A percentile compares a stretch with the other conserved stretches of the same genome.
phyloP scores from a whole-genome alignment of 92 coral and sea anemone genomes.

The Phenganax stokvisi region DNA sequence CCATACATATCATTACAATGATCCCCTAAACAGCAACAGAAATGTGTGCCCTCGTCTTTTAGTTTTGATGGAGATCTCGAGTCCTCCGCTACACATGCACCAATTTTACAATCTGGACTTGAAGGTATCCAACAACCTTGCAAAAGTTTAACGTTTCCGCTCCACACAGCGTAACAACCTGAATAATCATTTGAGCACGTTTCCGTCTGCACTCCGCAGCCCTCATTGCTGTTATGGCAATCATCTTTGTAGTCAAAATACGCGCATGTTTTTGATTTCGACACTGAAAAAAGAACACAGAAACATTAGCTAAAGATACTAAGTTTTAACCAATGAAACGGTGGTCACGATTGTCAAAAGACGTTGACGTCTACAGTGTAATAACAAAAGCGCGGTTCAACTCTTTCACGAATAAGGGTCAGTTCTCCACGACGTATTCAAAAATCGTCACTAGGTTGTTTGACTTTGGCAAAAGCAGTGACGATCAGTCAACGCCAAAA shows the following conservation, averaged over 20 bases:
- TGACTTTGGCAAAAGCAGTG: no score
- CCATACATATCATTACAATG: slow-evolving; percentile 24
- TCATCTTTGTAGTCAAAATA: slow-evolving; percentile 13
- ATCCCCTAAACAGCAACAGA: slow-evolving; percentile 37
- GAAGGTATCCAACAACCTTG: slow-evolving; percentile 31
- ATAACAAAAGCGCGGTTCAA: no score
- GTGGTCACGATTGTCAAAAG: no score
- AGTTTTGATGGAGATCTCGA: neutral
- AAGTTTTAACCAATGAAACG: no score
- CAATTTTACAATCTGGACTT: neutral
- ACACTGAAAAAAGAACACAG: neutral
- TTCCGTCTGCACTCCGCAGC: neutral
- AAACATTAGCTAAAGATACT: neutral
- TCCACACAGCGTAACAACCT: slow-evolving; percentile 23
- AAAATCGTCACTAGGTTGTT: no score
- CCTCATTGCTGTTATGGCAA: slow-evolving; percentile 32
- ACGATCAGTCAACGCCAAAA: no score
- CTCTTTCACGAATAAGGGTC: no score
- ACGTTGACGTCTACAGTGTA: neutral
- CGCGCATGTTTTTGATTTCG: neutral
- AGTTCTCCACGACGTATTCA: no score
- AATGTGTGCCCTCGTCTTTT: neutral
- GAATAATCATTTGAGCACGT: neutral
- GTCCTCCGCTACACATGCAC: neutral
- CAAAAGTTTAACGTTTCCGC: neutral